phyloP scores from a whole-genome alignment of 2,888 invertebrate genomes.

The Steinernema carpocapsae region DNA sequence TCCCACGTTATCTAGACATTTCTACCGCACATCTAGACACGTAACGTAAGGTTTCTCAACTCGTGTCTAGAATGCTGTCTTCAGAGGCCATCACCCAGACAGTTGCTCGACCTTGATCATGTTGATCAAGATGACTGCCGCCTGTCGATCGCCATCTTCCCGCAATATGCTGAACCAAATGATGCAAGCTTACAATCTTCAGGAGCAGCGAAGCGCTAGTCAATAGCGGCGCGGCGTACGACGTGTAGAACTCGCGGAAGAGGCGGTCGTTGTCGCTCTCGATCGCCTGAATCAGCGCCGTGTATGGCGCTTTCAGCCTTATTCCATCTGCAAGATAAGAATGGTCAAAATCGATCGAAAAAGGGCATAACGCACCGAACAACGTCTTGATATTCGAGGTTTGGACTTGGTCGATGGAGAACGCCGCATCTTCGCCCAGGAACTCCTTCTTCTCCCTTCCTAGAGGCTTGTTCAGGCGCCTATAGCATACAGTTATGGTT shows the following conservation, averaged over 20 bases:
- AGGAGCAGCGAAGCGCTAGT: constrained; percentile 37
- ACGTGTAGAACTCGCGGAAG: constrained; percentile 37
- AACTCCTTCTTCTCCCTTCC: background rate
- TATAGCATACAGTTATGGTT: background rate
- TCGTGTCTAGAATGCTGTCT: too few relatives aligned
- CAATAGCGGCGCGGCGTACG: constrained; percentile 38
- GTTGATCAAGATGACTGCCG: too few relatives aligned
- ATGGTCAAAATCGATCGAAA: too few relatives aligned
- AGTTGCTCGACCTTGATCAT: too few relatives aligned
- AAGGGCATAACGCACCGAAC: background rate
- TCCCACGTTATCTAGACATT: too few relatives aligned
- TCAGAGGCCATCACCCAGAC: too few relatives aligned
- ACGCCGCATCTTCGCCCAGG: background rate
- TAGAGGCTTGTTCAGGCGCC: background rate
- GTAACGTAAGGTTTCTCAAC: too few relatives aligned
- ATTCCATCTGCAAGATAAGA: background rate
- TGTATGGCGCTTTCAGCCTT: background rate
- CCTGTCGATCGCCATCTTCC: too few relatives aligned
- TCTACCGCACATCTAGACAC: too few relatives aligned
- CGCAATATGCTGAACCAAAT: background rate
- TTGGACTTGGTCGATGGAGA: constrained; percentile 15
- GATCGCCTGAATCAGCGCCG: constrained; percentile 31
- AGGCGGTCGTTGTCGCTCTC: background rate
- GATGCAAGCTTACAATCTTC: constrained; percentile 34
- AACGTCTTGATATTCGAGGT: constrained; percentile 1